A percentile compares a stretch with the other conserved stretches of the same genome.
Evolutionary conservation across 2,888 invertebrate genomes (phyloP).

Genomic region (Chromoteleia sp.): DNA sequence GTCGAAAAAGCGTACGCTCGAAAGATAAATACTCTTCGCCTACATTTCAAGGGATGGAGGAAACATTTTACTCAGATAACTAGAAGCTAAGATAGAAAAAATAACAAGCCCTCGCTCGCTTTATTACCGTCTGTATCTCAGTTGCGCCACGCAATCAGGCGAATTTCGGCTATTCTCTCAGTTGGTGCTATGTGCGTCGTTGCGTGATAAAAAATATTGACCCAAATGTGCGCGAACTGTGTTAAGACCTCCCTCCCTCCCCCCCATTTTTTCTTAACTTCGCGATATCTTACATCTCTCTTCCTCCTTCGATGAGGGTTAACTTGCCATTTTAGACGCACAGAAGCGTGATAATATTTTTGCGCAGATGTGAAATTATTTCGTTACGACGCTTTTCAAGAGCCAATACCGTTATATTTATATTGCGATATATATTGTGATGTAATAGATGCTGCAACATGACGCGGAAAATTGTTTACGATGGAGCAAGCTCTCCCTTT

Average conservation of each 20-base stretch:
- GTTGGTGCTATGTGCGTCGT: slow-evolving; percentile 16
- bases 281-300: slow-evolving; percentile 16
- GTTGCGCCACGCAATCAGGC: slow-evolving; percentile 1
- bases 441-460: slow-evolving; percentile 11
- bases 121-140: not conserved
- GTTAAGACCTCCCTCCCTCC: too few relatives aligned
- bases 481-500: not conserved
- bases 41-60: not conserved
- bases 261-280: slow-evolving; percentile 38
- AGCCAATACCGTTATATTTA: slow-evolving; percentile 1
- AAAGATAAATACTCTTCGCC: too few relatives aligned
- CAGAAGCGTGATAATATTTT: slow-evolving; percentile 30
- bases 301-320: slow-evolving; percentile 20
- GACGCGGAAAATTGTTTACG: slow-evolving; percentile 16
- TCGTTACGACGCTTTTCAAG: slow-evolving; percentile 14
- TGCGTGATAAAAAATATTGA: slow-evolving; percentile 45
- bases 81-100: slow-evolving; percentile 18
- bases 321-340: slow-evolving; percentile 22
- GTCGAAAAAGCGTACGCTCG: too few relatives aligned
- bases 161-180: slow-evolving; percentile 12
- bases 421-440: slow-evolving; percentile 6
- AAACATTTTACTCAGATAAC: slow-evolving; percentile 28
- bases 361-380: slow-evolving; percentile 35
- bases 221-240: slow-evolving; percentile 23
- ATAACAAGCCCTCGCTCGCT: not conserved